Evolutionary conservation across 2,113 vertebrate species (phyloP).

Genomic region (Panthera leo): DNA sequence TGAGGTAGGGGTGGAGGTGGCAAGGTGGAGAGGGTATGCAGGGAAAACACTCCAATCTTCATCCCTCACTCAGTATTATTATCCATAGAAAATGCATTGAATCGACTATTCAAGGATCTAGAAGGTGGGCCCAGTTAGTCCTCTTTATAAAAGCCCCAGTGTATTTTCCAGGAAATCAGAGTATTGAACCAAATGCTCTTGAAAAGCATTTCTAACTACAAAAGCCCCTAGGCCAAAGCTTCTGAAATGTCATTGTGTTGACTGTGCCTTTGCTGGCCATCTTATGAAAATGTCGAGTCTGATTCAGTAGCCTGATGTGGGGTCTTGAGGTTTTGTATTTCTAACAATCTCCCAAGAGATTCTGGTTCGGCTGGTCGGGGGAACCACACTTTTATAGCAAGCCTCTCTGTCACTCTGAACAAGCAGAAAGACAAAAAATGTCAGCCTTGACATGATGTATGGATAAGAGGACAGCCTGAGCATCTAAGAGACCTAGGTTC

Average conservation of each 20-base stretch:
- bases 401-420: not conserved
- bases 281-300: not conserved
- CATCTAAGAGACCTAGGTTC: not conserved
- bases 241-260: not conserved
- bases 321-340: not conserved
- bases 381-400: not conserved
- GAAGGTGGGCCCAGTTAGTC: not conserved
- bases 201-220: not conserved
- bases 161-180: not conserved
- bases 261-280: not conserved
- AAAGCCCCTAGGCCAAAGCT: not conserved
- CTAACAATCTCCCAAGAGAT: not conserved
- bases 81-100: not conserved
- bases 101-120: not conserved
- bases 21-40: rapidly evolving
- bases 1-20: rapidly evolving
- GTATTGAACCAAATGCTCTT: not conserved
- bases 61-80: not conserved
- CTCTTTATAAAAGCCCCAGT: not conserved
- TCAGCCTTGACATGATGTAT: not conserved
- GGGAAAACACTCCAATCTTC: not conserved
- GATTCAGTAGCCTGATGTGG: not conserved
- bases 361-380: not conserved
- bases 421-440: not conserved
- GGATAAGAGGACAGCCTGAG: not conserved